Percentiles rank a stretch among this genome's conserved stretches.
Evolutionary conservation across 2,113 vertebrate genomes (phyloP).

Genomic region (Cochlearius cochlearius): DNA sequence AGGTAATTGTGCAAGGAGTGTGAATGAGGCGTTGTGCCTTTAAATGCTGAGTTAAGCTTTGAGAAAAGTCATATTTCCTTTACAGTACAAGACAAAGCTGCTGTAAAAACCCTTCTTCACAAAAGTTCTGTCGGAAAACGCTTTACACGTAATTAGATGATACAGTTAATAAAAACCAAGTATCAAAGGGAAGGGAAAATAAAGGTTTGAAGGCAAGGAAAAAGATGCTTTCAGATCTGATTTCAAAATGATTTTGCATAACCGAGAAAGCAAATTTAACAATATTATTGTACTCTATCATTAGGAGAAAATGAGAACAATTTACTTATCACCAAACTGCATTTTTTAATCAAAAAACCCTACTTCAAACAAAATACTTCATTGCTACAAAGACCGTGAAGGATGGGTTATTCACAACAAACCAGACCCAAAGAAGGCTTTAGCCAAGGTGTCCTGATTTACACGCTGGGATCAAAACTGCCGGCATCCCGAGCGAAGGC

Average conservation of each 20-base stretch:
- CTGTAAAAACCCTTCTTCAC: not conserved
- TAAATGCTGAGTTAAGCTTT: not conserved
- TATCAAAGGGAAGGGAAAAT: conserved; percentile 29
- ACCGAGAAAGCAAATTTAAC: conserved; percentile 2
- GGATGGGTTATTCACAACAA: not conserved
- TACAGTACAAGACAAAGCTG: not conserved
- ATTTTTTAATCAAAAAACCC: not conserved
- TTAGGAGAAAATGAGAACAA: conserved; percentile 19
- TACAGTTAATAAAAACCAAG: conserved; percentile 2
- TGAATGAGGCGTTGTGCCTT: not conserved
- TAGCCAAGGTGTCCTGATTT: not conserved
- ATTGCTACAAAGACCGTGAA: not conserved
- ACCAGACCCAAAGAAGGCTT: not conserved
- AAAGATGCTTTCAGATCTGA: conserved; percentile 36
- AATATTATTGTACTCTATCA: not conserved
- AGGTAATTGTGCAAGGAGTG: not conserved
- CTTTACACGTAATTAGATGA: conserved; percentile 1
- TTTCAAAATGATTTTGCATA: conserved; percentile 28
- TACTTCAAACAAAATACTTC: not conserved
- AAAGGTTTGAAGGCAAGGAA: conserved; percentile 9
- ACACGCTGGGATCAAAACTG: not conserved
- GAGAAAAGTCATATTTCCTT: not conserved
- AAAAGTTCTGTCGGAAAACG: not conserved
- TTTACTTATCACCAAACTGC: conserved; percentile 13
- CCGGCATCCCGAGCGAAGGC: not conserved